Base-by-base conservation (phyloP, 2,113 vertebrate genomes). In the Raja brachyura region DNA sequence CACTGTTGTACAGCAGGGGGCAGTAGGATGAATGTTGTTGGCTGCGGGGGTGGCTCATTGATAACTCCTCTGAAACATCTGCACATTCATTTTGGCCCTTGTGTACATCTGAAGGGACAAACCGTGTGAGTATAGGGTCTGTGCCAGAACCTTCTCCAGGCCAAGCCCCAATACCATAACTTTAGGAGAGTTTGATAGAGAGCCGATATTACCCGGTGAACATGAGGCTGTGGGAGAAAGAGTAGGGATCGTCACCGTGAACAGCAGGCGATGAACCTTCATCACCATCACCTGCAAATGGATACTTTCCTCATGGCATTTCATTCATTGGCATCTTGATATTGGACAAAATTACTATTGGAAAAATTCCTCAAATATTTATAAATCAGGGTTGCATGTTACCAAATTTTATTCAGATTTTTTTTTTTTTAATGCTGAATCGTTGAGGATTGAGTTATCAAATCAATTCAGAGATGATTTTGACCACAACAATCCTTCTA, bases 241-340 rank as follows among this genome's bases (percentile, higher is more conserved):
- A 59, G 83, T 63, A 16, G 56, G 61, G 61, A 86, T 61, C 28
- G 10, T 4, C 68, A 73, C 66, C 9, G 22, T 70, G 22, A 74
- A 73, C 66, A 70, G 22, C 90, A 74, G 90, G 68, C 39, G 33
- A 63, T 92, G 73, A 92, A 92, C 68, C 66, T 92, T 92, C 66
- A 73, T 68, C 73, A 73, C 68, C 48, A 39, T 54, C 39, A 48
- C 39, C 70, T 73, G 25, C 3, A 92, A 74, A 74, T 5, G 39
- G 11, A 74, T 48, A 28, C n/a, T 73, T 54, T 90, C 25, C 48
- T 22, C 66, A 25, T 0, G 18, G 68, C 22, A 22, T 70, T 22
- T 88, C 25, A 14, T 66, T 90, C 73, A 22, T 92, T 74, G 20
- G 73, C 48, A 9, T 54, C 25, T 73, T 73, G 31, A 92, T 54